Base-by-base conservation (phyloP, 1,140 invertebrate species). In the Temnothorax curvispinosus region DNA sequence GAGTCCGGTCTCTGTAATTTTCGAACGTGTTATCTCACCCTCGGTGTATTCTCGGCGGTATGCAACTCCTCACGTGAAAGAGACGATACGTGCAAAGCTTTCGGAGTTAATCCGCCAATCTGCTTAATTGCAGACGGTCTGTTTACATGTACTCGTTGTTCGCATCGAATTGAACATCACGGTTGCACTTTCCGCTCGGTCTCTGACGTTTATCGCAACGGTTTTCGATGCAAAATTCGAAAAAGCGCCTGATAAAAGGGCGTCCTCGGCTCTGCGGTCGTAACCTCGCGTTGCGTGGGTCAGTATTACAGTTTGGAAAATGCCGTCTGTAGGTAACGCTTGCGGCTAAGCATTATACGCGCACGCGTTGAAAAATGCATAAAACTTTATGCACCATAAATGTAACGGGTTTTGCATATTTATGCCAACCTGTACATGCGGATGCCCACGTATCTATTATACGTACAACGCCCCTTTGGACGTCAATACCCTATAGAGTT, bases 321-420 rank as follows among this genome's bases (percentile, higher is more conserved):
- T 54, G 7, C 13, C 15, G 7, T 27, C n/a, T 41, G 15, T 2
- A 41, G 18, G 11, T 74, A 74, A 21, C 54, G 69, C 58, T 74
- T 47, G 54, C 80, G 18, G 54, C 11, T 21, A 35, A 47, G 69
- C 11, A 38, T 60, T 47, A 41, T 65, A n/a, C 21, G 41, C 78
- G 62, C n/a, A n/a, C 52, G 15, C 74, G 13, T 47, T 82, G 54
- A 84, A 74, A 60, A 75, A 82, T 82, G 27, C 52, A 82, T 82
- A 47, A 82, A 82, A 82, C 27, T 82, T 74, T 84, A 47, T 60
- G 27, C 8, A 13, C 15, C 41, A 27, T 60, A 84, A 84, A 84
- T 74, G 41, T 15, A 38, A 18, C 60, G 32, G 32, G 74, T 84
- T 50, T 82, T 82, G 54, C 54, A 84, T 74, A 74, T 74, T 74